These are phyloP conservation scores for Hermetia illucens DNA, from an alignment of 1,140 invertebrate genomes.

Conservation along the genomic window DNA sequence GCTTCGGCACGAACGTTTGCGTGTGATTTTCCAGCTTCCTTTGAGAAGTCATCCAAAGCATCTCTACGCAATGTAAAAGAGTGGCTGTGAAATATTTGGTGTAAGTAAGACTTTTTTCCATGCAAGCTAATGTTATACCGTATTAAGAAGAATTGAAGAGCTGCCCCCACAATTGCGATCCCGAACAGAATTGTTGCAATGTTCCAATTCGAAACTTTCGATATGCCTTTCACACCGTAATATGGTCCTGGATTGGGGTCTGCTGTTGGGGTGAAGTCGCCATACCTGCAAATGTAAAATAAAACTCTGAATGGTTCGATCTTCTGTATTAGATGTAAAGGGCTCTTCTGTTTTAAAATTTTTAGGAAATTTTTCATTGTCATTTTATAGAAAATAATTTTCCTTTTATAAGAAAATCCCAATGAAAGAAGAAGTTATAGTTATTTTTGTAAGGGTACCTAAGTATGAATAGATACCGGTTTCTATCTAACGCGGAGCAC, in stretches of 20 bases:
- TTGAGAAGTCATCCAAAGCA: conserved; percentile 30
- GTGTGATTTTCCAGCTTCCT: conserved; percentile 31
- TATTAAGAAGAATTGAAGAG: conserved; percentile 38
- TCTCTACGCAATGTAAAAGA: conserved; percentile 32
- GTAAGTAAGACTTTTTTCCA: neutral
- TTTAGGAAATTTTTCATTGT: too few relatives aligned
- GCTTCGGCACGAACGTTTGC: conserved; percentile 33
- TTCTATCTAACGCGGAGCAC: too few relatives aligned
- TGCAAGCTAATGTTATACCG: conserved; percentile 27
- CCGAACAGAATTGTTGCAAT: conserved; percentile 37
- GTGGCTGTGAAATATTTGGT: conserved; percentile 22
- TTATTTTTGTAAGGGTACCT: too few relatives aligned
- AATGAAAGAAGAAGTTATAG: too few relatives aligned
- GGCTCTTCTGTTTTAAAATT: too few relatives aligned
- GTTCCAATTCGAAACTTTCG: conserved; percentile 37
- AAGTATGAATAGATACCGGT: too few relatives aligned
- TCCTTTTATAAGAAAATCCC: too few relatives aligned
- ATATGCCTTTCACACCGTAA: conserved; percentile 42
- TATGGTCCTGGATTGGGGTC: conserved; percentile 30
- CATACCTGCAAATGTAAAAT: too few relatives aligned
- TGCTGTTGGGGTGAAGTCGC: too few relatives aligned
- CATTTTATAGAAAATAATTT: too few relatives aligned
- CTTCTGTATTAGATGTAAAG: too few relatives aligned
- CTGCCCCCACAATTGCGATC: conserved; percentile 34
- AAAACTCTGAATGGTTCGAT: too few relatives aligned